Conservation (phyloP, 1,140 invertebrate genomes). For the Dufourea novaeangliae region DNA sequence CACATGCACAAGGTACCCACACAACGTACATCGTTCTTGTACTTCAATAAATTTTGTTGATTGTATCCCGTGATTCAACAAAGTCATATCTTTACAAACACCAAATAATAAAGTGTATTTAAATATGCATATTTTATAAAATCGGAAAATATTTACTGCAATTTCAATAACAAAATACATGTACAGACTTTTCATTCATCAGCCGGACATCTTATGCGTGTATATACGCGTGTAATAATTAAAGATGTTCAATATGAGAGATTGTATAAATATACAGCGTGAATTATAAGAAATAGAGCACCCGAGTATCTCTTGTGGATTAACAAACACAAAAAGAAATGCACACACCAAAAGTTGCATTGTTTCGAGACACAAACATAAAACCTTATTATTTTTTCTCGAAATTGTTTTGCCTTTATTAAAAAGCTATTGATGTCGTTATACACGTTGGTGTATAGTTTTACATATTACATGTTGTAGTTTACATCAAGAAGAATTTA, state of each 20-base stretch:
- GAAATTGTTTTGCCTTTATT: no score
- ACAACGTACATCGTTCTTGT: slow-evolving; percentile 63
- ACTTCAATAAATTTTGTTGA: slow-evolving; percentile 53
- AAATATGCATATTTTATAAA: slow-evolving; percentile 1
- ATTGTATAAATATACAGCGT: slow-evolving; percentile 2
- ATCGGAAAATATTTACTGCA: neutral
- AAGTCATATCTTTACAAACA: slow-evolving; percentile 15
- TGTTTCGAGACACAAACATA: neutral
- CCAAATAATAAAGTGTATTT: neutral
- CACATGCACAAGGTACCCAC: slow-evolving; percentile 57
- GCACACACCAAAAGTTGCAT: neutral
- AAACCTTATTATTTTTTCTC: neutral
- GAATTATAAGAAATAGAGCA: neutral
- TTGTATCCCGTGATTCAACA: neutral
- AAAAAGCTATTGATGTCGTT: no score
- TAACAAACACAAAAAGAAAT: neutral
- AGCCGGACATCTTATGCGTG: neutral
- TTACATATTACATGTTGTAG: no score
- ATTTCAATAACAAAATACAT: neutral
- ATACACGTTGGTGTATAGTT: no score
- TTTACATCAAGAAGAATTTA: no score
- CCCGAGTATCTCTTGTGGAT: neutral
- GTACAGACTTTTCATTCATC: neutral
- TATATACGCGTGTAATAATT: slow-evolving; percentile 8
- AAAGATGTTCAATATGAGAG: neutral